Evolutionary conservation across 2,113 vertebrate genomes (phyloP).

Genomic region (Coreoperca whiteheadi): DNA sequence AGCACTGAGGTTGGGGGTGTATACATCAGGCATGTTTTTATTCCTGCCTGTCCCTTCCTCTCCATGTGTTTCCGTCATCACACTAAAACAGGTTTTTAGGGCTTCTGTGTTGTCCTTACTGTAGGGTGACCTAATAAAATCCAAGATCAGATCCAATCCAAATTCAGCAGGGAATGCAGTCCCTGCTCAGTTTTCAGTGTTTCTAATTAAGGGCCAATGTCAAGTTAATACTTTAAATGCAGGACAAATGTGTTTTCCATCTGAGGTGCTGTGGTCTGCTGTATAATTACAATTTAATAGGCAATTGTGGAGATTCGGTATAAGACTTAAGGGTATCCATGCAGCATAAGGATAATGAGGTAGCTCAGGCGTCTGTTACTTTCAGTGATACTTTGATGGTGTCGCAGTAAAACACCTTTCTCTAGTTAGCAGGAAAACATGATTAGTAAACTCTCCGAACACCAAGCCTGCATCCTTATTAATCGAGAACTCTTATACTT

Average conservation of each 20-base stretch:
- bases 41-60: not conserved
- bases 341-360: conserved; percentile 60
- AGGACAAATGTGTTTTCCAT: conserved; percentile 55
- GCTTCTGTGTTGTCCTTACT: conserved; percentile 29
- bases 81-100: conserved; percentile 10
- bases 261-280: conserved; percentile 24
- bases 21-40: conserved; percentile 7
- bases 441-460: conserved; percentile 54
- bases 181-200: conserved; percentile 18
- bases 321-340: conserved; percentile 45
- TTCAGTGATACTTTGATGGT: conserved; percentile 59
- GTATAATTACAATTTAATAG: conserved; percentile 57
- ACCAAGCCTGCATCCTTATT: conserved; percentile 53
- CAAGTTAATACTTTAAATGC: conserved; percentile 49
- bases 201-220: conserved; percentile 48
- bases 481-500: conserved; percentile 25
- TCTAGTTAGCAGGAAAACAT: conserved; percentile 52
- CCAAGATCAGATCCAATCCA: conserved; percentile 28
- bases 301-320: conserved; percentile 37
- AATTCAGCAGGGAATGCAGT: conserved; percentile 1
- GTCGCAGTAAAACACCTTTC: conserved; percentile 51
- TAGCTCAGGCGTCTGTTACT: conserved; percentile 43
- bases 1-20: not conserved
- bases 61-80: conserved; percentile 37
- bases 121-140: conserved; percentile 40